A percentile compares a stretch with the other conserved stretches of the same genome.
phyloP scores from a whole-genome alignment of 2,888 invertebrate genomes.

The Conistra vaccinii region DNA sequence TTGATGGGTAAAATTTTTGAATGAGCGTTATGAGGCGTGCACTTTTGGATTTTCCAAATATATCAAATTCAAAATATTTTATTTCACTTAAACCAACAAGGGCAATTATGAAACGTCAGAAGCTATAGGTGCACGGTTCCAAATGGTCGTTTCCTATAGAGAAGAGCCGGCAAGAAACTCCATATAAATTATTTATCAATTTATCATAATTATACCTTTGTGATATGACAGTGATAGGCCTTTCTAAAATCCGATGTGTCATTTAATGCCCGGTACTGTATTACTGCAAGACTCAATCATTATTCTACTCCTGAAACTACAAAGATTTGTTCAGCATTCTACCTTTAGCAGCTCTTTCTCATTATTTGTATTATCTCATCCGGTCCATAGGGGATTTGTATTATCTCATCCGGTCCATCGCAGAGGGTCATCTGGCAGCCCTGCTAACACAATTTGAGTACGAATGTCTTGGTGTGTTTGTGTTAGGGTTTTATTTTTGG shows the following conservation, averaged over 20 bases:
- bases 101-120: too few relatives aligned
- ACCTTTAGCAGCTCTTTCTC: conserved; percentile 19
- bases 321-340: conserved; percentile 8
- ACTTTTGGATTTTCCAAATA: too few relatives aligned
- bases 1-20: too few relatives aligned
- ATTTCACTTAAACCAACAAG: too few relatives aligned
- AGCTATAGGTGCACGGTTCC: too few relatives aligned
- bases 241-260: background rate
- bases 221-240: too few relatives aligned
- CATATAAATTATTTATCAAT: too few relatives aligned
- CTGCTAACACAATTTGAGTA: conserved; percentile 62
- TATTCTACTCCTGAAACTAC: background rate
- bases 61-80: too few relatives aligned
- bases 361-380: conserved; percentile 57
- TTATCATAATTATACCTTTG: too few relatives aligned
- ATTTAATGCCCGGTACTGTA: background rate
- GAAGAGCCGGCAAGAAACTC: too few relatives aligned
- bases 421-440: conserved; percentile 63
- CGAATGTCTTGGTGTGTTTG: conserved; percentile 57
- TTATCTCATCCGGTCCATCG: conserved; percentile 57
- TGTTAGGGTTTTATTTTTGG: conserved; percentile 62
- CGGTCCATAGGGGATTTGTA: conserved; percentile 61
- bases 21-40: too few relatives aligned
- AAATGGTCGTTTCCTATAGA: too few relatives aligned
- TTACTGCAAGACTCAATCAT: background rate